Conservation (phyloP, 2,797 vertebrate genomes). For the Hoplostethus atlanticus region DNA sequence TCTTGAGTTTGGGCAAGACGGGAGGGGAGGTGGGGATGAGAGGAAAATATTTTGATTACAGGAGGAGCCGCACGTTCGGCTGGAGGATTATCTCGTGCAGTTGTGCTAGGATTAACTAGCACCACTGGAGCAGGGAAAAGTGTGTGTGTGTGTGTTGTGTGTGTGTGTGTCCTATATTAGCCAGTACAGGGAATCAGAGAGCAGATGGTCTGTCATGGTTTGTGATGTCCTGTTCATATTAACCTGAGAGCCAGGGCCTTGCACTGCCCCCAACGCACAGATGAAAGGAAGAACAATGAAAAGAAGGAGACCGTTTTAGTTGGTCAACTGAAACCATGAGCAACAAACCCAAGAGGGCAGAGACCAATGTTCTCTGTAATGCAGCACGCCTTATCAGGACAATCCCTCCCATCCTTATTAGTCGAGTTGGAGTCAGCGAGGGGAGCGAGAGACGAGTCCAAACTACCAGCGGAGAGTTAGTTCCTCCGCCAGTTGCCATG, state of each 20-base stretch:
- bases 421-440: conserved; percentile 40
- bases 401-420: conserved; percentile 41
- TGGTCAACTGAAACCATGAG: conserved; percentile 28
- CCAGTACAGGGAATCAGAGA: conserved; percentile 49
- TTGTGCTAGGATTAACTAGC: conserved; percentile 55
- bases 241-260: conserved; percentile 29
- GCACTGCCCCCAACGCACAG: conserved; percentile 2
- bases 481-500: conserved; percentile 73
- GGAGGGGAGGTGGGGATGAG: conserved; percentile 6
- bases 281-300: background rate
- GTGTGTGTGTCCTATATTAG: conserved; percentile 45
- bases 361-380: conserved; percentile 36
- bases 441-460: conserved; percentile 43
- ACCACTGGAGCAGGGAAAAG: conserved; percentile 50
- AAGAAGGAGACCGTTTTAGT: conserved; percentile 9
- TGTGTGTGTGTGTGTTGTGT: conserved; percentile 20
- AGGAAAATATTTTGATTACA: conserved; percentile 43
- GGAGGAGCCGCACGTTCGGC: conserved; percentile 36
- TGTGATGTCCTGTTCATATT: conserved; percentile 45
- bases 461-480: conserved; percentile 47
- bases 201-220: conserved; percentile 67
- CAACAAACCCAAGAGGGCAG: conserved; percentile 23
- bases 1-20: background rate
- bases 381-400: conserved; percentile 38
- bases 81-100: conserved; percentile 51